Percentiles rank a stretch among this genome's conserved stretches.
These are phyloP conservation scores for Gobio occitaniae DNA, from an alignment of 2,797 vertebrate species.

Conservation along the genomic window DNA sequence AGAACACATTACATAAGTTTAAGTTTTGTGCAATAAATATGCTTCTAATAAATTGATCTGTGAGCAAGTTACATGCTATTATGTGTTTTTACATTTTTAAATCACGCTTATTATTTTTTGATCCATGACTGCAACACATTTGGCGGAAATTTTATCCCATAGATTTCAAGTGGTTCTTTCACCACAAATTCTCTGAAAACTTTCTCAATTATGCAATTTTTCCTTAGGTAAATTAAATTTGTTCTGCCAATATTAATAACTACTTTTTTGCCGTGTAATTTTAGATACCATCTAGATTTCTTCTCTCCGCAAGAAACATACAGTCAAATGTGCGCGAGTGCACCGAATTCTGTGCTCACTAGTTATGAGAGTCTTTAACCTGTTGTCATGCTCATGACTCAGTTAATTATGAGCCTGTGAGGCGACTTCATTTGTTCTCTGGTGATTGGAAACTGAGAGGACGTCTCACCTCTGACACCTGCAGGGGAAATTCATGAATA, in stretches of 20 bases:
- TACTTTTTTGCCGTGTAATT: background rate
- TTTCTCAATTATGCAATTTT: background rate
- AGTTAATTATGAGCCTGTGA: constrained; percentile 17
- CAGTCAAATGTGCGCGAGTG: background rate
- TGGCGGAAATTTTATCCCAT: too few relatives aligned
- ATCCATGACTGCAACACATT: too few relatives aligned
- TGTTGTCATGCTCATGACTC: constrained; percentile 9
- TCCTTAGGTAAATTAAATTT: background rate
- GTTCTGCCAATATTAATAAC: background rate
- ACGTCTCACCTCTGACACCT: constrained; percentile 38
- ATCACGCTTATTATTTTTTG: too few relatives aligned
- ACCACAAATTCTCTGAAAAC: background rate
- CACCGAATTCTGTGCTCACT: background rate
- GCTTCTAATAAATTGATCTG: too few relatives aligned
- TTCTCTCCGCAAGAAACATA: background rate
- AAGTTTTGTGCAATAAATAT: too few relatives aligned
- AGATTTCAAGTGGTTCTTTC: background rate
- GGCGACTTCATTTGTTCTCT: constrained; percentile 17
- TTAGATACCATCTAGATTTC: background rate
- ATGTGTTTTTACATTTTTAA: too few relatives aligned
- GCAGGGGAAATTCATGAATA: constrained; percentile 32
- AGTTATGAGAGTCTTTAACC: constrained; percentile 22
- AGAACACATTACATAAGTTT: too few relatives aligned
- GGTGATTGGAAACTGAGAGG: constrained; percentile 14
- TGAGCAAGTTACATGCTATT: too few relatives aligned